Conservation (phyloP, 1,140 invertebrate genomes). For the Portunus trituberculatus region DNA sequence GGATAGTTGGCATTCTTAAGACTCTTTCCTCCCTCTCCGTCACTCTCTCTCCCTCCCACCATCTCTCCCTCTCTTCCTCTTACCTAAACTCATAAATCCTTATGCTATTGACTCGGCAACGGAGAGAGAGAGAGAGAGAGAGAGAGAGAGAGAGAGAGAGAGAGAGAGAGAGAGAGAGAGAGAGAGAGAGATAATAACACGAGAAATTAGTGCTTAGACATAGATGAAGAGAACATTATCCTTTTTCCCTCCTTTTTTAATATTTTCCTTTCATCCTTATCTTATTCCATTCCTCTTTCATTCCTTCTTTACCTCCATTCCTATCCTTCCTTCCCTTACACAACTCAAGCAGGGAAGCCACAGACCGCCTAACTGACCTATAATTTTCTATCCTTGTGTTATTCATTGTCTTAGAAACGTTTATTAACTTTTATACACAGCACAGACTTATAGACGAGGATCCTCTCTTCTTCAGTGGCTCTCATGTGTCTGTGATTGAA, state of each 20-base stretch:
- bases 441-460: no score
- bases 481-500: no score
- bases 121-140: not conserved
- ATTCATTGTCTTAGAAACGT: no score
- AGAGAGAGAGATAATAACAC: not conserved
- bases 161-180: not conserved
- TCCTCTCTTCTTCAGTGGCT: no score
- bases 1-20: not conserved
- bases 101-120: not conserved
- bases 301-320: no score
- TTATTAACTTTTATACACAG: no score
- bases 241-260: not conserved
- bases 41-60: not conserved
- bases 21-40: not conserved
- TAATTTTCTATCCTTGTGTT: no score
- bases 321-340: no score
- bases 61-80: not conserved
- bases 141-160: conserved; percentile 20
- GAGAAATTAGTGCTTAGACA: not conserved
- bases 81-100: conserved; percentile 14
- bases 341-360: no score
- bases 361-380: no score
- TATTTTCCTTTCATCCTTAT: not conserved
- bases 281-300: no score
- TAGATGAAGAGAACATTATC: not conserved